These are phyloP conservation scores for Venturia canescens DNA, from an alignment of 1,140 invertebrate genomes.

Conservation along the genomic window DNA sequence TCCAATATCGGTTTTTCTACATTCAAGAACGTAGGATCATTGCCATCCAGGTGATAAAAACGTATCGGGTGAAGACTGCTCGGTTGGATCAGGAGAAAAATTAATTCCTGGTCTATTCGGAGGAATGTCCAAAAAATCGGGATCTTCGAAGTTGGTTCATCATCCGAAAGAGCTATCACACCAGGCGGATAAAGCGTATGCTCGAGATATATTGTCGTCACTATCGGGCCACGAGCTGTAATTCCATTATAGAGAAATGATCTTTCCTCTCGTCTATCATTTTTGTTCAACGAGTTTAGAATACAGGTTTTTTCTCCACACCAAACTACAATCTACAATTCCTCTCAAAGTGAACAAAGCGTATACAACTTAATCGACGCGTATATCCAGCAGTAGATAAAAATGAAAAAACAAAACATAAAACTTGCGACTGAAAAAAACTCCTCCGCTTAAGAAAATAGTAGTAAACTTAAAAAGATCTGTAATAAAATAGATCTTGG, in stretches of 20 bases:
- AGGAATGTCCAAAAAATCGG: neutral
- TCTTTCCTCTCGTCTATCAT: conserved; percentile 4
- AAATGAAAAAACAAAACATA: too few species aligned
- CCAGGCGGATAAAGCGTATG: conserved; percentile 66
- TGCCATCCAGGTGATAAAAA: neutral
- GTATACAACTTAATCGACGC: too few species aligned
- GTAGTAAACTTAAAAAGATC: too few species aligned
- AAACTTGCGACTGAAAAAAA: too few species aligned
- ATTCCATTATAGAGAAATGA: conserved; percentile 27
- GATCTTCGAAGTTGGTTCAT: neutral
- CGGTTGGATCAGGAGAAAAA: conserved; percentile 6
- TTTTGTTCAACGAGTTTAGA: neutral
- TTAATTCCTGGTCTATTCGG: neutral
- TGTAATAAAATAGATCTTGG: too few species aligned
- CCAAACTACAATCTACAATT: too few species aligned
- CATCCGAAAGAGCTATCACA: conserved; percentile 21
- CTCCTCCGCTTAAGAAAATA: too few species aligned
- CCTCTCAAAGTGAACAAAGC: too few species aligned
- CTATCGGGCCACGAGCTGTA: conserved; percentile 59
- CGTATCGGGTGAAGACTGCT: neutral
- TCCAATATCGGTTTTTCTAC: neutral
- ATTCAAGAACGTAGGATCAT: neutral
- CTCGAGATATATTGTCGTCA: conserved; percentile 68
- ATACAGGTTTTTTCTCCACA: too few species aligned
- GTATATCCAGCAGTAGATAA: too few species aligned